A percentile compares a stretch with the other conserved stretches of the same genome.
phyloP scores from a whole-genome alignment of 1,140 invertebrate genomes.

The Lucilia cuprina region DNA sequence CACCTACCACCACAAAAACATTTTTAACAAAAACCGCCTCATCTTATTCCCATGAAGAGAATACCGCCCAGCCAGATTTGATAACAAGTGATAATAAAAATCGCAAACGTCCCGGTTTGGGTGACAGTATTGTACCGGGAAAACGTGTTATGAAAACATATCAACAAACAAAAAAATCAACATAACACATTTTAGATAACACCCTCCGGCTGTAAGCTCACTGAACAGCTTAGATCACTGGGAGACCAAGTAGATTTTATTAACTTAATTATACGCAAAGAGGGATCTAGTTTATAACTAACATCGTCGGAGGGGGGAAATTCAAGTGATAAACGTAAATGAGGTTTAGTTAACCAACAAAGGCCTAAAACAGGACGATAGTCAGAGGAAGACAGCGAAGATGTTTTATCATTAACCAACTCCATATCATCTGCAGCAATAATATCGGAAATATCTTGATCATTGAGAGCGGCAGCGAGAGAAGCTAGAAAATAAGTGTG shows the following conservation, averaged over 20 bases:
- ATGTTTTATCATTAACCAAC: constrained; percentile 17
- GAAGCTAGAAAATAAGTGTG: no score
- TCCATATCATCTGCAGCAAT: constrained; percentile 33
- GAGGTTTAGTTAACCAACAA: constrained; percentile 27
- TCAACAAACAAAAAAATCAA: constrained; percentile 66
- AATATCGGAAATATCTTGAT: constrained; percentile 26
- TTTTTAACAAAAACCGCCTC: background rate
- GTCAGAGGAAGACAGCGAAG: background rate
- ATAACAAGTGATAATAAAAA: constrained; percentile 51
- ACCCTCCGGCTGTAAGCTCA: constrained; percentile 47
- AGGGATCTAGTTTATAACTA: background rate
- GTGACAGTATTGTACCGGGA: constrained; percentile 78
- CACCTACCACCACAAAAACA: no score
- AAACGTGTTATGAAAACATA: constrained; percentile 84
- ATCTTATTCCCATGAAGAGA: background rate
- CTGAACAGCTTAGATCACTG: constrained; percentile 41
- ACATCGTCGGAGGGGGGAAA: background rate
- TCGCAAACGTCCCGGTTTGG: constrained; percentile 80
- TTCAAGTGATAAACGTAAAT: constrained; percentile 34
- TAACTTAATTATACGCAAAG: constrained; percentile 46
- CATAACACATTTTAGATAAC: background rate
- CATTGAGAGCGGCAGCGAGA: background rate
- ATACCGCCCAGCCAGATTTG: background rate
- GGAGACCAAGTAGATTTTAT: constrained; percentile 45
- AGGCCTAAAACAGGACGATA: constrained; percentile 38